phyloP scores from a whole-genome alignment of 2,113 vertebrate species.

The Egretta garzetta region DNA sequence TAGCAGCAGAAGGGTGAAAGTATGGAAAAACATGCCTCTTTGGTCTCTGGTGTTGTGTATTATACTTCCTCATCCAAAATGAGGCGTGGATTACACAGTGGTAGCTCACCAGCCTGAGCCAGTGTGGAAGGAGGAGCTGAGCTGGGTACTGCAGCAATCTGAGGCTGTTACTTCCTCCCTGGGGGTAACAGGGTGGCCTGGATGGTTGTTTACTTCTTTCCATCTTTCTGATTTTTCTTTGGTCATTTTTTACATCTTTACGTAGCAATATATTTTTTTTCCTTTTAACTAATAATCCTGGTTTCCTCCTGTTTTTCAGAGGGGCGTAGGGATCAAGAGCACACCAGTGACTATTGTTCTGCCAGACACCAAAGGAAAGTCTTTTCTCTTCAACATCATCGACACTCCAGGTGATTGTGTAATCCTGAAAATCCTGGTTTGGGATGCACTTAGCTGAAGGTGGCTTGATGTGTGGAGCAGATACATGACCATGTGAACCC shows the following conservation, averaged over 20 bases:
- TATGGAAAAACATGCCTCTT: neutral
- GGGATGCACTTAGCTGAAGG: neutral
- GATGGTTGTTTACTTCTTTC: neutral
- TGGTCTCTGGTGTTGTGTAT: neutral
- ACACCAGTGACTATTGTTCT: conserved; percentile 96
- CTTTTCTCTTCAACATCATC: conserved; percentile 98
- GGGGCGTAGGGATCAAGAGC: conserved; percentile 98
- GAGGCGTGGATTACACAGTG: too few species aligned
- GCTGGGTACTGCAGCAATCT: neutral
- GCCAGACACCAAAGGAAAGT: conserved; percentile 96
- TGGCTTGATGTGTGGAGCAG: neutral
- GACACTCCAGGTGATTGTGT: conserved; percentile 90
- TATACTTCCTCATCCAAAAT: neutral
- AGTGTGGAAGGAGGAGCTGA: neutral
- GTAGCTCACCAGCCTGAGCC: neutral
- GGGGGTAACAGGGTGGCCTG: neutral
- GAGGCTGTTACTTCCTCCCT: neutral
- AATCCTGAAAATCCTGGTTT: neutral
- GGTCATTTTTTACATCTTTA: neutral
- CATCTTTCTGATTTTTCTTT: neutral
- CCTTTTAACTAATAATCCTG: neutral
- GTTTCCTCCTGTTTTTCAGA: conserved; percentile 74
- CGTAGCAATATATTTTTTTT: accelerated
- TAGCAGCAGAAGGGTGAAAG: neutral
- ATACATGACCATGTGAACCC: neutral